phyloP scores from a whole-genome alignment of 2,888 invertebrate species.

The Rhaphigaster nebulosa region DNA sequence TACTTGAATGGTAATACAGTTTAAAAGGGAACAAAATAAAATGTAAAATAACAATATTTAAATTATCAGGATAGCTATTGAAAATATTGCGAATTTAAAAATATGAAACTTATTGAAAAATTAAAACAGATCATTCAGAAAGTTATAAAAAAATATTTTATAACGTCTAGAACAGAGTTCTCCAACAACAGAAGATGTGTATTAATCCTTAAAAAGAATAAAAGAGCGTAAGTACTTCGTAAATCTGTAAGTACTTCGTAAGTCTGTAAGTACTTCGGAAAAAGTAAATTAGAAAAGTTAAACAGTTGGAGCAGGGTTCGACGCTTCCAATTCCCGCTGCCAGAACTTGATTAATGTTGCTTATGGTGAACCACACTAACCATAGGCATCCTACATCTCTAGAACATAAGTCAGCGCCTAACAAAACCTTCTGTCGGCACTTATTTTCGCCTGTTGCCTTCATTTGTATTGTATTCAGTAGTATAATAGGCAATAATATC shows the following conservation, averaged over 20 bases:
- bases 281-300: conserved; percentile 41
- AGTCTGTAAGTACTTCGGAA: not conserved
- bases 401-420: not conserved
- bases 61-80: not conserved
- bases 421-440: not conserved
- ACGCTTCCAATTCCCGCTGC: not conserved
- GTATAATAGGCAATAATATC: no score
- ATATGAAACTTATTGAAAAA: not conserved
- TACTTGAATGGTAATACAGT: no score
- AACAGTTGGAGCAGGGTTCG: not conserved
- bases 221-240: no score
- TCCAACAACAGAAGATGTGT: not conserved
- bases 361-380: conserved; percentile 28
- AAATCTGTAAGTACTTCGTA: not conserved
- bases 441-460: not conserved
- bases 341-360: conserved; percentile 11
- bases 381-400: not conserved
- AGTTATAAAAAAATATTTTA: not conserved
- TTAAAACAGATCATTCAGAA: not conserved
- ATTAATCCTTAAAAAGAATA: not conserved
- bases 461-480: not conserved
- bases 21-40: no score
- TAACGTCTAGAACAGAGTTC: not conserved
- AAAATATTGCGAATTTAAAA: not conserved
- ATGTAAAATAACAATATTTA: not conserved